phyloP scores from a whole-genome alignment of 2,888 invertebrate species.

The Hypsopygia costalis region DNA sequence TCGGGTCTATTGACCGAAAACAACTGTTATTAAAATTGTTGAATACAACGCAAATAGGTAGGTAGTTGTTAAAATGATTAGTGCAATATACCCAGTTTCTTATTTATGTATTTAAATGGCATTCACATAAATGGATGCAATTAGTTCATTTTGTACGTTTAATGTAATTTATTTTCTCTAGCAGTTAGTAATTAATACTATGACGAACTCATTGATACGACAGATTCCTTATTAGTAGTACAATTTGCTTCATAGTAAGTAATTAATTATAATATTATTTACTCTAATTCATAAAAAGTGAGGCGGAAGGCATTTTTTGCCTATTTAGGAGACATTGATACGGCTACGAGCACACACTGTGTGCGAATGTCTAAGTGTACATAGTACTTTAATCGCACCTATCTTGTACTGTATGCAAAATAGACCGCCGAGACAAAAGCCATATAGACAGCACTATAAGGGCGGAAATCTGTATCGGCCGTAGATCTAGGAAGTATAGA shows the following conservation, averaged over 20 bases:
- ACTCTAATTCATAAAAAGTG: not conserved
- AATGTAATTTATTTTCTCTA: not conserved
- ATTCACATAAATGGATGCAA: constrained; percentile 1
- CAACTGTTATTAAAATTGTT: constrained; percentile 11
- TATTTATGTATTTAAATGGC: constrained; percentile 1
- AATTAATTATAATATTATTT: not conserved
- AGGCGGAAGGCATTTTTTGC: not conserved
- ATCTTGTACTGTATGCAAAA: too few species aligned
- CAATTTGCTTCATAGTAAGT: not conserved
- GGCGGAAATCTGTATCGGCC: too few species aligned
- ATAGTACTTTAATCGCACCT: too few species aligned
- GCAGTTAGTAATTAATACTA: not conserved
- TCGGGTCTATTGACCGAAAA: too few species aligned
- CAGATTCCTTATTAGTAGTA: not conserved
- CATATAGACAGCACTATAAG: too few species aligned
- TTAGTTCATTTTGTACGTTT: constrained; percentile 4
- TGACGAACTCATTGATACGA: not conserved
- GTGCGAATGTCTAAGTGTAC: too few species aligned
- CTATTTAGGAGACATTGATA: too few species aligned
- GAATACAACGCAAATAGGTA: constrained; percentile 6
- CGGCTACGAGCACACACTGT: too few species aligned
- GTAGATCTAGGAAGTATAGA: too few species aligned
- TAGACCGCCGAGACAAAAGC: too few species aligned
- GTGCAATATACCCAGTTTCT: constrained; percentile 20
- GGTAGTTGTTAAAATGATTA: constrained; percentile 11